phyloP scores from a whole-genome alignment of 2,113 vertebrate species.

The Actenoides hombroni region DNA sequence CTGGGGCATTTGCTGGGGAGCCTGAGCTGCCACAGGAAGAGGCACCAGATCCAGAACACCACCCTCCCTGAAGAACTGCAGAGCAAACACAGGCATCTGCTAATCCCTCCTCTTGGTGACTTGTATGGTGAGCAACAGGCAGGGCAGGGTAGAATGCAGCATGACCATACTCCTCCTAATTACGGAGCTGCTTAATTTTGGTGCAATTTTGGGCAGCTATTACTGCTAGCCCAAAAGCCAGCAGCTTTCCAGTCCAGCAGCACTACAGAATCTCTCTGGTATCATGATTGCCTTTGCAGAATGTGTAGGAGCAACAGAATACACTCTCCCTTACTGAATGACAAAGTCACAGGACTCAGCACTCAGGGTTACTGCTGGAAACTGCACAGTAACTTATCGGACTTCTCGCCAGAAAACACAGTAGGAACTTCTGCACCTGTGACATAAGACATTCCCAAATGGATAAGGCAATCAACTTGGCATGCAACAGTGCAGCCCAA shows the following conservation, averaged over 20 bases:
- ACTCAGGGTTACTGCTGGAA: neutral
- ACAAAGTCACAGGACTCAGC: no score
- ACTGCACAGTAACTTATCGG: neutral
- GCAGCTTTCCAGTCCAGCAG: neutral
- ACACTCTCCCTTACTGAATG: neutral
- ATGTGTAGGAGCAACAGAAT: neutral
- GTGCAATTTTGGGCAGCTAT: neutral
- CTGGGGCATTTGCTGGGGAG: neutral
- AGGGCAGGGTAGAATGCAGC: neutral
- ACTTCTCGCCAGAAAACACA: neutral
- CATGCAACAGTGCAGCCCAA: rapidly evolving
- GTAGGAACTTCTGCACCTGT: neutral
- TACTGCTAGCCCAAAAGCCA: neutral
- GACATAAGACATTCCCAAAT: neutral
- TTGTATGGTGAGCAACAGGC: neutral
- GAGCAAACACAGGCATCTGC: neutral
- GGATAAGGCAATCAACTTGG: neutral
- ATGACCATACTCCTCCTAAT: neutral
- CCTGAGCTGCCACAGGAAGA: neutral
- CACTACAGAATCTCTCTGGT: neutral
- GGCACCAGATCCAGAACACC: neutral
- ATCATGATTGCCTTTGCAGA: neutral
- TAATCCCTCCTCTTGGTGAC: neutral
- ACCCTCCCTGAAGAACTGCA: neutral
- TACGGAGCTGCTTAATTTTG: neutral